Evolutionary conservation across 1,140 invertebrate genomes (phyloP).

Genomic region (Lepidotrigona ventralis): DNA sequence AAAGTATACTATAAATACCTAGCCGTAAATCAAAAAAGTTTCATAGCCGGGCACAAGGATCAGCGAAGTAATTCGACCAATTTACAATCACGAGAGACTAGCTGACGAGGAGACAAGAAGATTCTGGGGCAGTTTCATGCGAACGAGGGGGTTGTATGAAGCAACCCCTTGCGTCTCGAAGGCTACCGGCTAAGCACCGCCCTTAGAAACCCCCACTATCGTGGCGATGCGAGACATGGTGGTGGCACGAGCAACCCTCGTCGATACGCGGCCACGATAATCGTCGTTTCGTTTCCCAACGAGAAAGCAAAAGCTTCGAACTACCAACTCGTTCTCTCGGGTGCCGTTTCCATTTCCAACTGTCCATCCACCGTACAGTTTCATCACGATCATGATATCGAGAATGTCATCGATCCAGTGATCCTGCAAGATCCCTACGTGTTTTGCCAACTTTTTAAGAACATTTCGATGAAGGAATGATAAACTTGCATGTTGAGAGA

Average conservation of each 20-base stretch:
- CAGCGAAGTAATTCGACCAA: not conserved
- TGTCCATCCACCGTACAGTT: not conserved
- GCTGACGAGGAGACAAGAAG: not conserved
- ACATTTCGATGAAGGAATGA: no score
- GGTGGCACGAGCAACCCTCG: slow-evolving; percentile 52
- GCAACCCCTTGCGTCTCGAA: slow-evolving; percentile 39
- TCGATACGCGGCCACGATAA: slow-evolving; percentile 49
- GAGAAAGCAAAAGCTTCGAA: slow-evolving; percentile 33
- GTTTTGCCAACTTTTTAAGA: not conserved
- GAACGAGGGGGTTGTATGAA: slow-evolving; percentile 47
- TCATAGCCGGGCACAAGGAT: not conserved
- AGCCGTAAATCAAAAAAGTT: not conserved
- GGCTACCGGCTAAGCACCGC: slow-evolving; percentile 53
- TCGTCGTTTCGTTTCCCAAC: slow-evolving; percentile 50
- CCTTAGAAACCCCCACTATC: slow-evolving; percentile 58
- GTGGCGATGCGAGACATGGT: slow-evolving; percentile 36
- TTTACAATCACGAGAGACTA: not conserved
- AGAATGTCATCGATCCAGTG: slow-evolving; percentile 7
- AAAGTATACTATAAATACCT: not conserved
- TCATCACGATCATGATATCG: not conserved
- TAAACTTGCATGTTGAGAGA: no score
- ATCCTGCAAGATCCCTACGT: not conserved
- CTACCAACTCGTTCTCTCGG: not conserved
- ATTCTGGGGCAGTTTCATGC: slow-evolving; percentile 20
- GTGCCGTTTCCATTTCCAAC: not conserved